phyloP scores from a whole-genome alignment of 2,797 vertebrate genomes.

The Denticeps clupeoides region DNA sequence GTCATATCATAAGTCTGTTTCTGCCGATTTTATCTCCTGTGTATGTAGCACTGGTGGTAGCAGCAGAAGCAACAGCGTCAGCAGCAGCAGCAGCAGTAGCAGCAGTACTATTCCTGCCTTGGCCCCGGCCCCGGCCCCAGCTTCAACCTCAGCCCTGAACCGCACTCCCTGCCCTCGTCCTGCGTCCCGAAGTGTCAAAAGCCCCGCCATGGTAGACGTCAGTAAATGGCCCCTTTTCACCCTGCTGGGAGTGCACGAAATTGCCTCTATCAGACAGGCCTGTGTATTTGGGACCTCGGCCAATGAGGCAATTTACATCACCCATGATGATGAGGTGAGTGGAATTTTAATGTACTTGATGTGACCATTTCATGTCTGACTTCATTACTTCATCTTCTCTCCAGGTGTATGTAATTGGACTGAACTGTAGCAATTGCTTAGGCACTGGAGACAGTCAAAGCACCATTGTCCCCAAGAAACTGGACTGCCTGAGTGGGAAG shows the following conservation, averaged over 20 bases:
- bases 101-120: not conserved
- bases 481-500: conserved; percentile 82
- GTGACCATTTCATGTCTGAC: not conserved
- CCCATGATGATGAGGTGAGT: conserved; percentile 76
- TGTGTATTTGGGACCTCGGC: conserved; percentile 85
- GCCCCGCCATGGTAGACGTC: conserved; percentile 78
- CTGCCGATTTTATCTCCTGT: too few relatives aligned
- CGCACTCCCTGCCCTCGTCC: too few relatives aligned
- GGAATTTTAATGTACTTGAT: not conserved
- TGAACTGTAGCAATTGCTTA: conserved; percentile 92
- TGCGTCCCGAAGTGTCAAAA: conserved; percentile 7
- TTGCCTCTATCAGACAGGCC: conserved; percentile 70
- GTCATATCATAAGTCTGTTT: too few relatives aligned
- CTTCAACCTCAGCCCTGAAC: too few relatives aligned
- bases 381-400: not conserved
- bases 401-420: conserved; percentile 84
- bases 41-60: too few relatives aligned
- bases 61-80: too few relatives aligned
- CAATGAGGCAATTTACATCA: conserved; percentile 86
- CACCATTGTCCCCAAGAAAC: conserved; percentile 81
- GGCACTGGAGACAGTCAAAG: conserved; percentile 91
- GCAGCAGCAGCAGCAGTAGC: conserved; percentile 22
- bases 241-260: conserved; percentile 74
- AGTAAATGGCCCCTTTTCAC: conserved; percentile 93
- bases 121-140: too few relatives aligned